Evolutionary conservation across 2,113 vertebrate species (phyloP).

Genomic region (Pristiophorus japonicus): DNA sequence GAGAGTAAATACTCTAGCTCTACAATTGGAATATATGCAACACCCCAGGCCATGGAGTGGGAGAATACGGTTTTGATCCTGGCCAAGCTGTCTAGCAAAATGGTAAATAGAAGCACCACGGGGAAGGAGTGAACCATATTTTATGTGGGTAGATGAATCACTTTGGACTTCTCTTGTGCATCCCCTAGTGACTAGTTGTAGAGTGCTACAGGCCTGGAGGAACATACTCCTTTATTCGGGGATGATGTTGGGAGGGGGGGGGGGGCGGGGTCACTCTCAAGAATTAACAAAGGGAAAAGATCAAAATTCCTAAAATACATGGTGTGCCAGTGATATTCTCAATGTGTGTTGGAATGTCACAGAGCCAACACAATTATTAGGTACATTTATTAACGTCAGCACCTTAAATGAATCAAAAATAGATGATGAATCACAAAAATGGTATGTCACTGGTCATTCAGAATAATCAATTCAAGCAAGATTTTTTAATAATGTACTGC

Average conservation of each 20-base stretch:
- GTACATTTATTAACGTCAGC: too few relatives aligned
- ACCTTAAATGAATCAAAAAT: neutral
- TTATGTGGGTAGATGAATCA: neutral
- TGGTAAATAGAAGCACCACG: neutral
- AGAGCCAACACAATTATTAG: neutral
- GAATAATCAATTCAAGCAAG: neutral
- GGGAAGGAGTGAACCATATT: neutral
- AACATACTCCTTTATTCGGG: neutral
- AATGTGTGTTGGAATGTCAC: neutral
- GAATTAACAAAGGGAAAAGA: neutral
- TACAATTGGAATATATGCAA: neutral
- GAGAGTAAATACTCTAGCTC: neutral
- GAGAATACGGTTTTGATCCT: neutral
- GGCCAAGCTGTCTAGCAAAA: neutral
- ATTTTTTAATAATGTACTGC: neutral
- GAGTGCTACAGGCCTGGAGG: neutral
- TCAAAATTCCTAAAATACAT: neutral
- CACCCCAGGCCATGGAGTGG: neutral
- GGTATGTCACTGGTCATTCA: neutral
- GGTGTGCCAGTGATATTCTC: neutral
- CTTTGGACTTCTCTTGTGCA: neutral
- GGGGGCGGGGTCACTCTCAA: too few relatives aligned
- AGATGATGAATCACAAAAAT: constrained; percentile 23
- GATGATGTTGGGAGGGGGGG: too few relatives aligned
- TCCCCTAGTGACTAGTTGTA: neutral